These are phyloP conservation scores for Cantharis flavilabris DNA, from an alignment of 2,888 invertebrate species.

Conservation along the genomic window DNA sequence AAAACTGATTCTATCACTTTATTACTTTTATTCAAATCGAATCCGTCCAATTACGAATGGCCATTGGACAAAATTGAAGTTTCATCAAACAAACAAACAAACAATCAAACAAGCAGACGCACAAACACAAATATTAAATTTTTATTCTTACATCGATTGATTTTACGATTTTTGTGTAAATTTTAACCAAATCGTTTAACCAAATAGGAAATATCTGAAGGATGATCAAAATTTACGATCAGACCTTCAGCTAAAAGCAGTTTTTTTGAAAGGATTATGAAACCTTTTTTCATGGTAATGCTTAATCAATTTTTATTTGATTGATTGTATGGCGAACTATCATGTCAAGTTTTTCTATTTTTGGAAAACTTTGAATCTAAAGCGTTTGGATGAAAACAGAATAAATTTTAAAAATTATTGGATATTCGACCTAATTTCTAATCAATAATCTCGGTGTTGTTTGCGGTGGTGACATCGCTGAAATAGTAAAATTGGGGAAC, in stretches of 20 bases:
- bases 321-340: neutral
- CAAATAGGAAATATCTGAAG: neutral
- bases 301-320: neutral
- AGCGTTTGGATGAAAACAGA: neutral
- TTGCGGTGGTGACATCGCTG: neutral
- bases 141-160: neutral
- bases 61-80: conserved; percentile 18
- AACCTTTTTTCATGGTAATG: neutral
- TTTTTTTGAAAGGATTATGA: neutral
- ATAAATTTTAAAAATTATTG: neutral
- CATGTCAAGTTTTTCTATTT: neutral
- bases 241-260: neutral
- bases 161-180: neutral
- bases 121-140: neutral
- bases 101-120: neutral
- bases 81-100: conserved; percentile 15
- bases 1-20: conserved; percentile 23
- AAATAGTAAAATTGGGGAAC: neutral
- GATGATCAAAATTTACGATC: neutral
- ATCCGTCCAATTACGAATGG: conserved; percentile 12
- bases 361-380: neutral
- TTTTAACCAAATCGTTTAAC: neutral
- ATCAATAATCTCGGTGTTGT: neutral
- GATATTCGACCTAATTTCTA: neutral
- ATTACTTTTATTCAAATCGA: conserved; percentile 25